Evolutionary conservation across 2,113 vertebrate genomes (phyloP).

Genomic region (Cephalopholis sonnerati): DNA sequence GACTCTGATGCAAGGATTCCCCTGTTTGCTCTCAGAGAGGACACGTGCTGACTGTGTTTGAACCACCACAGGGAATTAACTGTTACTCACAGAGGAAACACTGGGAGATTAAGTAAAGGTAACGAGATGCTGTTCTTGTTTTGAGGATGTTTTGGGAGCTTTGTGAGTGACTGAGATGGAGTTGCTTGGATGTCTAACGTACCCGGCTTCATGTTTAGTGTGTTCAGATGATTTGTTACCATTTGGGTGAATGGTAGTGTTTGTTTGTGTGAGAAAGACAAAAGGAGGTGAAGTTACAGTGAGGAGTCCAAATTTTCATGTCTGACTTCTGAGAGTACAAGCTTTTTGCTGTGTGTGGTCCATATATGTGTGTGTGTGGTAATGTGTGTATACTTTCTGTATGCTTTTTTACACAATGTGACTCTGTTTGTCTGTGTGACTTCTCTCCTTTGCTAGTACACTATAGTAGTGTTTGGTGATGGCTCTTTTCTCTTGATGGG

Average conservation of each 20-base stretch:
- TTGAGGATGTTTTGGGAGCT: constrained; percentile 22
- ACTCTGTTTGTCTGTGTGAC: constrained; percentile 50
- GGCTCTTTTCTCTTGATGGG: neutral
- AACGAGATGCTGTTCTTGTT: constrained; percentile 30
- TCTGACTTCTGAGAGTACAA: neutral
- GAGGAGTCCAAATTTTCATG: neutral
- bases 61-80: constrained; percentile 61
- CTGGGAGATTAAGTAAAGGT: constrained; percentile 59
- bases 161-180: constrained; percentile 2
- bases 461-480: constrained; percentile 31
- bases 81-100: constrained; percentile 40
- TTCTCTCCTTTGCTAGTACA: constrained; percentile 34
- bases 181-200: neutral
- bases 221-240: neutral
- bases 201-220: neutral
- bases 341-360: constrained; percentile 2
- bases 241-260: neutral
- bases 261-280: neutral
- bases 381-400: neutral
- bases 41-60: constrained; percentile 42
- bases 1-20: constrained; percentile 66
- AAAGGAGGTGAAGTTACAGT: neutral
- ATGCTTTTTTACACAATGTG: constrained; percentile 33
- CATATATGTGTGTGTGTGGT: neutral
- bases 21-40: constrained; percentile 42